These are phyloP conservation scores for Gibbula magus DNA, from an alignment of 2,888 invertebrate genomes.

Conservation along the genomic window DNA sequence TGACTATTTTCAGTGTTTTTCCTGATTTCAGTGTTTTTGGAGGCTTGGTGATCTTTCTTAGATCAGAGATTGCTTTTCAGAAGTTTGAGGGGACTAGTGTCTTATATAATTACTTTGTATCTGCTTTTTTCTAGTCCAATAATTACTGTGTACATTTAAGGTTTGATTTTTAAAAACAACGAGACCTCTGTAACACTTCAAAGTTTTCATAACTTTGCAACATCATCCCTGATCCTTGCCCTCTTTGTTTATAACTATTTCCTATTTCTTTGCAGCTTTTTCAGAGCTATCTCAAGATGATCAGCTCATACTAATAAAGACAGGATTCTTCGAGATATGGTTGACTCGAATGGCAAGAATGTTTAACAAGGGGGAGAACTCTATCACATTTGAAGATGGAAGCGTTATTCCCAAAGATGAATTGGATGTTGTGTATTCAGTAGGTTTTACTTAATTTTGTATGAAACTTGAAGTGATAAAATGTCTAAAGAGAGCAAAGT, in stretches of 20 bases:
- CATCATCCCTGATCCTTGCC: not conserved
- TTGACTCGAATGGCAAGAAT: constrained; percentile 89
- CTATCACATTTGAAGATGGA: constrained; percentile 93
- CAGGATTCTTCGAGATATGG: constrained; percentile 98
- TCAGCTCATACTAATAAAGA: constrained; percentile 95
- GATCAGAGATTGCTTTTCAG: too few species aligned
- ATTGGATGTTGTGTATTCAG: constrained; percentile 80
- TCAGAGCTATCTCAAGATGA: constrained; percentile 93
- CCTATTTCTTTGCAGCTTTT: constrained; percentile 80
- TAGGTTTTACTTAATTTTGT: constrained; percentile 39
- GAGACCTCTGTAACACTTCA: too few species aligned
- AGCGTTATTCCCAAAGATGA: constrained; percentile 88
- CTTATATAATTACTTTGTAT: too few species aligned
- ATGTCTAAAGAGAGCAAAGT: not conserved
- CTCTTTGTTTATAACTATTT: not conserved
- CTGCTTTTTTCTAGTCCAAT: too few species aligned
- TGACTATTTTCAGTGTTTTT: too few species aligned
- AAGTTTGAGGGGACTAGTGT: too few species aligned
- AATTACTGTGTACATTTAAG: too few species aligned
- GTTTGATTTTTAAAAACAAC: too few species aligned
- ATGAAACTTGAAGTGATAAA: not conserved
- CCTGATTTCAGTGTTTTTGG: too few species aligned
- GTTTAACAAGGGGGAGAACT: constrained; percentile 80
- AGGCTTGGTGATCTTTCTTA: too few species aligned
- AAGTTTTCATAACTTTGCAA: too few species aligned